Percentiles rank a stretch among this genome's conserved stretches.
Evolutionary conservation across 2,113 vertebrate genomes (phyloP).

Genomic region (Lagopus muta): DNA sequence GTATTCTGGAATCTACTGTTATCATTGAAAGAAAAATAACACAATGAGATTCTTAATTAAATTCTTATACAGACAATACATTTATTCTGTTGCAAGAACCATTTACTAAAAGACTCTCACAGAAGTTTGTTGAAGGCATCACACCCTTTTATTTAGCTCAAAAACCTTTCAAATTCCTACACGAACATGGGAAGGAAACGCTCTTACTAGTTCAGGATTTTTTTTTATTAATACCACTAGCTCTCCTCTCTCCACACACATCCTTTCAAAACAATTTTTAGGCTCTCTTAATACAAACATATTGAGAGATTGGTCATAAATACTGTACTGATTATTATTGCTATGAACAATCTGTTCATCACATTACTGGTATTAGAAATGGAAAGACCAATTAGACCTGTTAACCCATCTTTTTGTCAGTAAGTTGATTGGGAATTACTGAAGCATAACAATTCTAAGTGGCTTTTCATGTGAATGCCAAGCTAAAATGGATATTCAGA

Average conservation of each 20-base stretch:
- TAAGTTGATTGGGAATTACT: constrained; percentile 65
- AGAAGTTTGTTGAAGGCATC: background rate
- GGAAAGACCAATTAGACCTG: constrained; percentile 66
- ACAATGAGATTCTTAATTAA: background rate
- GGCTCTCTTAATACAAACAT: constrained; percentile 19
- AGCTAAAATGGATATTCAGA: constrained; percentile 69
- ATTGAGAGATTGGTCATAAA: constrained; percentile 55
- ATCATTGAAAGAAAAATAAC: background rate
- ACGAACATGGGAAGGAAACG: background rate
- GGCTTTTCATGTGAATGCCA: constrained; percentile 63
- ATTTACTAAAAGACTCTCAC: background rate
- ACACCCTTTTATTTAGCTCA: background rate
- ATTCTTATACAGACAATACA: background rate
- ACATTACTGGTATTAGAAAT: constrained; percentile 60
- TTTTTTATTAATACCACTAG: background rate
- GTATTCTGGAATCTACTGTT: background rate
- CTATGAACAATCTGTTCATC: constrained; percentile 53
- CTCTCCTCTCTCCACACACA: background rate
- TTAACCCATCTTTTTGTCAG: constrained; percentile 69
- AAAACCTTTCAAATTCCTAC: background rate
- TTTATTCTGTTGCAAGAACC: background rate
- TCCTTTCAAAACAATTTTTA: constrained; percentile 27
- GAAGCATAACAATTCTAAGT: constrained; percentile 57
- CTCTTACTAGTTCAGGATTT: background rate
- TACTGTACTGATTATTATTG: constrained; percentile 49